Percentiles rank a stretch among this genome's conserved stretches.
Conservation (phyloP, 2,888 invertebrate species). For the Caenorhabditis plicata region DNA sequence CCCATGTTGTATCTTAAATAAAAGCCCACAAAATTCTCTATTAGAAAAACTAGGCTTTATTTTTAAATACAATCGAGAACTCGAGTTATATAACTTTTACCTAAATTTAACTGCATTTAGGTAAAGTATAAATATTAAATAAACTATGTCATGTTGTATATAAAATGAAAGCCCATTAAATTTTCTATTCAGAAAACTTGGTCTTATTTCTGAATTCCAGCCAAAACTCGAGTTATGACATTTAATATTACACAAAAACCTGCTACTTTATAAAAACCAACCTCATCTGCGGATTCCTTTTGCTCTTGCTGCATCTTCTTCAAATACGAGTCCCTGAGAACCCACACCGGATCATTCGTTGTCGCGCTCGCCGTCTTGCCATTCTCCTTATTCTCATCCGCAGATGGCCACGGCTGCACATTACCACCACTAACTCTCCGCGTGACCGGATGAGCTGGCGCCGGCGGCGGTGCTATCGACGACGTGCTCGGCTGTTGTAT, state of each 20-base stretch:
- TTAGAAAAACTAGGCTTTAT: no score
- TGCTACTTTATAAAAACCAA: neutral
- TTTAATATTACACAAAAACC: neutral
- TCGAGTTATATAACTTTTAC: no score
- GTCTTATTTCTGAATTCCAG: no score
- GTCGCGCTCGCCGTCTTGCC: constrained; percentile 5
- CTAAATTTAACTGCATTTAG: no score
- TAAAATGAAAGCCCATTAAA: neutral
- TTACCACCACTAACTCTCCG: constrained; percentile 5
- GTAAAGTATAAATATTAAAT: no score
- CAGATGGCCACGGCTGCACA: no score
- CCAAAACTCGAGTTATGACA: no score
- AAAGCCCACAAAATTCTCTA: no score
- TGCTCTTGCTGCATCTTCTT: constrained; percentile 60
- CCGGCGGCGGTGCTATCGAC: constrained; percentile 32
- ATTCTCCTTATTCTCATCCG: constrained; percentile 44
- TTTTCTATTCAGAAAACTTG: no score
- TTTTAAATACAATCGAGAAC: no score
- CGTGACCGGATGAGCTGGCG: constrained; percentile 40
- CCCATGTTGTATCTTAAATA: no score
- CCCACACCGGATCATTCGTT: constrained; percentile 59
- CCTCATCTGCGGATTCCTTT: constrained; percentile 29
- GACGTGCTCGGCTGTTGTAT: constrained; percentile 1
- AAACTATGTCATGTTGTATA: no score
- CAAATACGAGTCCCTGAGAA: constrained; percentile 60